Evolutionary conservation across 2,113 vertebrate species (phyloP), one percentile per base, ranked within the genome.

Genomic region (Crypturellus undulatus): DNA sequence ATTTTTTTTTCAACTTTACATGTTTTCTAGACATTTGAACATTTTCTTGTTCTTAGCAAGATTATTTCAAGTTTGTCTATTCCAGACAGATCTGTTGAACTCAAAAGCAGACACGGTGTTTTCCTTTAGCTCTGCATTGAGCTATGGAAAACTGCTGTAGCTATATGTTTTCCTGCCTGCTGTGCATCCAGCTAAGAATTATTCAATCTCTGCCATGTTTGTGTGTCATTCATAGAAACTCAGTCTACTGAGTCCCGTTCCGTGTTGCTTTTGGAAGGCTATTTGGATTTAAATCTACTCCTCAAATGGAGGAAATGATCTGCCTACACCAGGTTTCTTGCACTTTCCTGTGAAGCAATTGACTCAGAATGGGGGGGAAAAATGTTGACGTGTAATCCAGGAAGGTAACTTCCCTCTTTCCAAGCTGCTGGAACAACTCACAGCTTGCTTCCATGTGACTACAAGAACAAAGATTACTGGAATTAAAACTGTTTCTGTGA

Each of bases 161-260:
- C 42, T 76, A 0, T 84, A 26, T 73, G 14, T 85, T 89, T 93
- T 63, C 47, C 25, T 59, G 16, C 0, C 9, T 87, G 24, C 45
- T 67, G 45, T 87, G 54, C 45, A 51, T 92, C 30, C 60, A 73
- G 45, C 64, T 86, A 59, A 79, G 56, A 85, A 54, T 38, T 22
- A 34, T 65, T 93, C 82, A 14, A 49, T 49, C 79, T 94, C 72
- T 82, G 89, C 65, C 63, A 8, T 79, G 15, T 92, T 92, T 95
- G 43, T 91, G 5, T 77, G 49, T 87, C 54, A 49, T 43, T 73
- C 75, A 65, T 79, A 87, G 63, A 91, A 94, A 82, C 25, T 20
- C 75, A 32, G 26, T 72, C 38, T 82, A 85, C 68, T 80, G 71
- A 70, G 22, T 88, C 71, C 26, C 21, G 17, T 77, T 87, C 59